phyloP scores from a whole-genome alignment of 2,888 invertebrate species.

The Brachypterus glaber region DNA sequence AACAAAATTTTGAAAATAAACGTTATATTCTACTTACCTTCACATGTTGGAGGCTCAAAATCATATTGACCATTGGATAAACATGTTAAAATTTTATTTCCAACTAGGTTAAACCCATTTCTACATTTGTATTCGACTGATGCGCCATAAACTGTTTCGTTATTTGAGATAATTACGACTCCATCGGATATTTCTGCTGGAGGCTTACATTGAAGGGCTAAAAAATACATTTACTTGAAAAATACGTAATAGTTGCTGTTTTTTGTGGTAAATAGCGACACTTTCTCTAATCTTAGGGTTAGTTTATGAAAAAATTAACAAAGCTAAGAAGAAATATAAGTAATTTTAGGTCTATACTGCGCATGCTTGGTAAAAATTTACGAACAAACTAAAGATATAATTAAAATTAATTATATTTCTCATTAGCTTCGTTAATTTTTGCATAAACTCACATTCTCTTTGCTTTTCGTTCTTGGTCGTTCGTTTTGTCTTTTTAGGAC shows the following conservation, averaged over 20 bases:
- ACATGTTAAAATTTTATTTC: constrained; percentile 59
- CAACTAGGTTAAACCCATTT: constrained; percentile 57
- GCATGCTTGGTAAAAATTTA: no score
- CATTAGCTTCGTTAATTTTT: no score
- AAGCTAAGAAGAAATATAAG: no score
- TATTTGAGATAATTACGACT: constrained; percentile 44
- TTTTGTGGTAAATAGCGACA: neutral
- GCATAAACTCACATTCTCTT: no score
- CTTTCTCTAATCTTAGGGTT: no score
- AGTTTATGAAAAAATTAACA: no score
- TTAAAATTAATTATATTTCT: no score
- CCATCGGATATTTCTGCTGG: constrained; percentile 60
- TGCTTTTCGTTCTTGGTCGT: no score
- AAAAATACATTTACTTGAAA: constrained; percentile 11
- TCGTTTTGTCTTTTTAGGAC: no score
- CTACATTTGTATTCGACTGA: constrained; percentile 68
- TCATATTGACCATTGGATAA: constrained; percentile 73
- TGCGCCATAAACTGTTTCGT: constrained; percentile 60
- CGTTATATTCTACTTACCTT: constrained; percentile 40
- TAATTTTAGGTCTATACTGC: no score
- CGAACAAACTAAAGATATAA: no score
- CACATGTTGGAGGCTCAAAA: constrained; percentile 62
- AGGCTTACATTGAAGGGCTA: constrained; percentile 64
- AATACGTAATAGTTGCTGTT: constrained; percentile 2
- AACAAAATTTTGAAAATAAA: neutral